Evolutionary conservation across 1,140 invertebrate species (phyloP).

Genomic region (Archegozetes longisetosus): DNA sequence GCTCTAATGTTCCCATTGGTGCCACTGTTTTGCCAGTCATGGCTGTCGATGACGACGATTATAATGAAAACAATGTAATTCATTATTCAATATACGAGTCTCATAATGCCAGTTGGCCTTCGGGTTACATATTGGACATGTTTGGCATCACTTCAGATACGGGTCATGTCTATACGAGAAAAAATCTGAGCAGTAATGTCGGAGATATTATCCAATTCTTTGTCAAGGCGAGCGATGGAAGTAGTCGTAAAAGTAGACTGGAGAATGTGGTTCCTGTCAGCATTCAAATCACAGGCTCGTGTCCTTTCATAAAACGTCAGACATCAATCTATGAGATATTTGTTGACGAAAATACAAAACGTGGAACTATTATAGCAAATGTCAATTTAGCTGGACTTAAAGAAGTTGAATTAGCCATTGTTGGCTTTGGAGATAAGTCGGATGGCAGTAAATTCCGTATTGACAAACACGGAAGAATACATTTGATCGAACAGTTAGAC

Average conservation of each 20-base stretch:
- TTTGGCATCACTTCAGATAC: slow-evolving; percentile 48
- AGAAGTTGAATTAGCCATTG: slow-evolving; percentile 18
- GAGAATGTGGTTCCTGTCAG: slow-evolving; percentile 61
- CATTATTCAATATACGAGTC: slow-evolving; percentile 62
- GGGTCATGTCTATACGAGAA: slow-evolving; percentile 44
- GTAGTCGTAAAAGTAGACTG: slow-evolving; percentile 39
- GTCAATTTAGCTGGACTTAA: slow-evolving; percentile 24
- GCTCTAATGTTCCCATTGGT: slow-evolving; percentile 41
- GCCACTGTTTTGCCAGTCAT: slow-evolving; percentile 48
- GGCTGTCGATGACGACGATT: slow-evolving; percentile 44
- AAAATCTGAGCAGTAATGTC: slow-evolving; percentile 16
- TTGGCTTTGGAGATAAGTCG: slow-evolving; percentile 3
- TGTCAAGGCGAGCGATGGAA: slow-evolving; percentile 62
- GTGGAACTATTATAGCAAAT: slow-evolving; percentile 32
- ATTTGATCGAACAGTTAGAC: slow-evolving; percentile 51
- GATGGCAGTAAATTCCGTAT: slow-evolving; percentile 46
- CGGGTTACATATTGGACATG: slow-evolving; percentile 40
- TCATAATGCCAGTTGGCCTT: slow-evolving; percentile 9
- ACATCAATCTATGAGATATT: slow-evolving; percentile 46
- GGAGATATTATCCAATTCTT: slow-evolving; percentile 50
- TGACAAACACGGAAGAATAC: slow-evolving; percentile 51
- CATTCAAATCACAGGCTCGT: slow-evolving; percentile 58
- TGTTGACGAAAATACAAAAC: slow-evolving; percentile 53
- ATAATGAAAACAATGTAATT: slow-evolving; percentile 80
- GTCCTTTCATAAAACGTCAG: slow-evolving; percentile 33